Percentiles rank a stretch among this genome's conserved stretches.
Conservation (phyloP, 2,113 vertebrate species). For the Grammomys surdaster region DNA sequence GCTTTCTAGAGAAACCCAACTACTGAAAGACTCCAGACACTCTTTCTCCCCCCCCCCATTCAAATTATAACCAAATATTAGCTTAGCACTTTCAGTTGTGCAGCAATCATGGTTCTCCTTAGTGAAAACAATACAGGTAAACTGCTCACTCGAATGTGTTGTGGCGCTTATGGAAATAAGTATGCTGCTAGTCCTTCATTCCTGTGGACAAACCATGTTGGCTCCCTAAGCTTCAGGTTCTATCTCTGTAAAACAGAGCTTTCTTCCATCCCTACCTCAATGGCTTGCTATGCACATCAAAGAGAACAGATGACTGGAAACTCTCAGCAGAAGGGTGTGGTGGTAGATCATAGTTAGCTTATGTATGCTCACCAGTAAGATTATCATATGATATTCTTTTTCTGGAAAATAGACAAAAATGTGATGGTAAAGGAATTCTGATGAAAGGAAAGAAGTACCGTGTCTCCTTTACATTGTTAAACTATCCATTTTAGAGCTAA, state of each 20-base stretch:
- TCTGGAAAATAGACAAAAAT: background rate
- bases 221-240: slow-evolving; percentile 2
- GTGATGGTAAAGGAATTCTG: slow-evolving; percentile 22
- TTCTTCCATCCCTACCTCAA: background rate
- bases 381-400: background rate
- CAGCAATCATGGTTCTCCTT: background rate
- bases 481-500: slow-evolving; percentile 53
- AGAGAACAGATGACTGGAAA: slow-evolving; percentile 35
- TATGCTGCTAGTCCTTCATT: background rate
- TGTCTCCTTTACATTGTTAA: slow-evolving; percentile 46
- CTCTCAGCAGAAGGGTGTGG: background rate
- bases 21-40: slow-evolving; percentile 27
- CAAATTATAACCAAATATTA: slow-evolving; percentile 1
- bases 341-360: background rate
- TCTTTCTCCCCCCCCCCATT: background rate
- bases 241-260: slow-evolving; percentile 37
- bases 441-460: background rate
- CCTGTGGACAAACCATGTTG: background rate
- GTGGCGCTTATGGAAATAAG: background rate
- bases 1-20: slow-evolving; percentile 34
- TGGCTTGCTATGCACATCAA: slow-evolving; percentile 14
- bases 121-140: background rate
- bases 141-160: background rate
- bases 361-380: background rate
- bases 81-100: background rate